phyloP scores from a whole-genome alignment of 2,888 invertebrate species.

The Erannis defoliaria region DNA sequence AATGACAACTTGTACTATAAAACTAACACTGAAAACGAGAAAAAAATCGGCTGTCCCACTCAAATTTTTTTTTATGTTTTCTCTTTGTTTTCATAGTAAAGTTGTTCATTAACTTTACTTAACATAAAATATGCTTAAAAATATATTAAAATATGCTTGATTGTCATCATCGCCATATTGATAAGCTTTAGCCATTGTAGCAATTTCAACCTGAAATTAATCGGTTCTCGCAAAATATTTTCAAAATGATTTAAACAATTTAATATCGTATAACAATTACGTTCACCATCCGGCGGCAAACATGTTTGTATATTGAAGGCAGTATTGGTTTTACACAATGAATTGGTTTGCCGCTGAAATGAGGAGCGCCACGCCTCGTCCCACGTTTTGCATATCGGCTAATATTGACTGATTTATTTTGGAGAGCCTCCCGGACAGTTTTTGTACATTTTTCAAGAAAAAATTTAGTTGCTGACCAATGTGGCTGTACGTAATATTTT shows the following conservation, averaged over 20 bases:
- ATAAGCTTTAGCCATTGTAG: neutral
- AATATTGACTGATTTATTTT: slow-evolving; percentile 66
- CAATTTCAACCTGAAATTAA: slow-evolving; percentile 10
- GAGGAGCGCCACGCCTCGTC: slow-evolving; percentile 56
- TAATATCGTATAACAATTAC: slow-evolving; percentile 54
- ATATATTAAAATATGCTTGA: slow-evolving; percentile 8
- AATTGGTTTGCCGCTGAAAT: slow-evolving; percentile 69
- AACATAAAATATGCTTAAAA: neutral
- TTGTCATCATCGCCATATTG: slow-evolving; percentile 11
- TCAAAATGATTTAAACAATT: slow-evolving; percentile 40
- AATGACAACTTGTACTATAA: too few species aligned
- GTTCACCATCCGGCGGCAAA: slow-evolving; percentile 55
- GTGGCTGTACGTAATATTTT: too few species aligned
- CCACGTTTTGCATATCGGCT: slow-evolving; percentile 66
- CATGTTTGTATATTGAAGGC: slow-evolving; percentile 70
- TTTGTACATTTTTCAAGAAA: neutral
- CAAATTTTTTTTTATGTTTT: too few species aligned
- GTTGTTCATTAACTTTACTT: neutral
- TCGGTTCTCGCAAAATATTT: slow-evolving; percentile 22
- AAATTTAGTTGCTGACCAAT: neutral
- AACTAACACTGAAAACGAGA: too few species aligned
- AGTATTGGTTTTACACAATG: slow-evolving; percentile 72
- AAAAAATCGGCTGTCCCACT: too few species aligned
- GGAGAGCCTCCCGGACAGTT: slow-evolving; percentile 4
- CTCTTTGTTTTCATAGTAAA: too few species aligned